Percentiles rank a stretch among this genome's conserved stretches.
These are phyloP conservation scores for Cybosia mesomella DNA, from an alignment of 2,888 invertebrate genomes.

Conservation along the genomic window DNA sequence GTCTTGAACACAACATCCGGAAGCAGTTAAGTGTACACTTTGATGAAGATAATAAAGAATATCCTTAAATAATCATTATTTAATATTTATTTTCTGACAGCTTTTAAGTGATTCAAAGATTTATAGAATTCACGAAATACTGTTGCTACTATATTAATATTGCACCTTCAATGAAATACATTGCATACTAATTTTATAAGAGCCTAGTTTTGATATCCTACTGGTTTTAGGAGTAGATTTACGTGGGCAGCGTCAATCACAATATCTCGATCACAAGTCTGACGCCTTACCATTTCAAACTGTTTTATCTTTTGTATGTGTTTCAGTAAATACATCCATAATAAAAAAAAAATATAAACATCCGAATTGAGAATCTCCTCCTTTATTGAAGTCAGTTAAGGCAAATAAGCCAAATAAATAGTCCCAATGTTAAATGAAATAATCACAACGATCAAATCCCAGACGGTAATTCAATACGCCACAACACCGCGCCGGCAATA, in stretches of 20 bases:
- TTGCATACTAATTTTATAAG: background rate
- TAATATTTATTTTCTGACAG: background rate
- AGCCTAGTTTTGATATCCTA: background rate
- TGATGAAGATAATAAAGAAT: conserved; percentile 19
- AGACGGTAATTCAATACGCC: background rate
- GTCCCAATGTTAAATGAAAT: background rate
- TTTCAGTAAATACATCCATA: background rate
- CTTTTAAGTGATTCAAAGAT: background rate
- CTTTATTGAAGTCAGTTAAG: no score
- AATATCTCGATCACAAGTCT: background rate
- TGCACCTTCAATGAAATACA: background rate
- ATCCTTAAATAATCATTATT: conserved; percentile 7
- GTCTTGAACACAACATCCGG: conserved; percentile 90
- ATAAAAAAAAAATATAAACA: no score
- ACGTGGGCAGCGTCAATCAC: background rate
- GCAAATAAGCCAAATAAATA: background rate
- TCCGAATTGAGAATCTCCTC: no score
- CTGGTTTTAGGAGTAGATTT: background rate
- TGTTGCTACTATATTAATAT: background rate
- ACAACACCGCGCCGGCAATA: conserved; percentile 3
- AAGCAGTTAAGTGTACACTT: conserved; percentile 89
- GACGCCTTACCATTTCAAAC: no score
- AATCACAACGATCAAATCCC: background rate
- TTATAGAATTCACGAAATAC: background rate
- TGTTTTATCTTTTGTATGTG: background rate